Percentiles rank a stretch among this genome's conserved stretches.
phyloP scores from a whole-genome alignment of 2,888 invertebrate species.

The Ichneumon xanthorius region DNA sequence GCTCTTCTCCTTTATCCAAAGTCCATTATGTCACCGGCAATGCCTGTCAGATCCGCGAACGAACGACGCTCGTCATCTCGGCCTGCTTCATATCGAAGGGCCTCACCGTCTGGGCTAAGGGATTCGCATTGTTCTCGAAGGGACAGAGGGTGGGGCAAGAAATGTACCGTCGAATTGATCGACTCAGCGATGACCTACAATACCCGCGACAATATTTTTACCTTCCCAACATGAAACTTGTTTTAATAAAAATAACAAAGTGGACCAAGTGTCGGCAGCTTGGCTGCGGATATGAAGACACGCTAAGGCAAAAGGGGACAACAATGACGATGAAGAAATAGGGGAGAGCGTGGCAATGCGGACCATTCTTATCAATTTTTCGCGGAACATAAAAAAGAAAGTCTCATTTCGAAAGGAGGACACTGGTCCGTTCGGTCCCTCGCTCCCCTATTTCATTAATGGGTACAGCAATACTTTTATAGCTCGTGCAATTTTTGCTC shows the following conservation, averaged over 20 bases:
- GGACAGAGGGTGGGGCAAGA: not conserved
- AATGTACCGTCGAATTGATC: not conserved
- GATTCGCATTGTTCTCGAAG: slow-evolving; percentile 21
- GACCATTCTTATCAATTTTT: not conserved
- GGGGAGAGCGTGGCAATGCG: not conserved
- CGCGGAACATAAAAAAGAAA: not conserved
- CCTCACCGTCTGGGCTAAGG: not conserved
- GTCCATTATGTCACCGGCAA: slow-evolving; percentile 70
- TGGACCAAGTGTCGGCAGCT: not conserved
- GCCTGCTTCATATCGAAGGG: slow-evolving; percentile 71
- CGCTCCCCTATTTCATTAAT: slow-evolving; percentile 48
- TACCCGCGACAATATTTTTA: not conserved
- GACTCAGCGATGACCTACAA: slow-evolving; percentile 6
- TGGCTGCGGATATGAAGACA: slow-evolving; percentile 1
- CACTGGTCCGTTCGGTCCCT: not conserved
- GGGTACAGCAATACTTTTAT: slow-evolving; percentile 20
- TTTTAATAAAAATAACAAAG: slow-evolving; percentile 5
- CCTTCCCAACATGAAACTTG: not conserved
- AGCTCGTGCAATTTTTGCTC: slow-evolving; percentile 40
- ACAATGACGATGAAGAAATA: not conserved
- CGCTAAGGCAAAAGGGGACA: not conserved
- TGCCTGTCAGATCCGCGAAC: slow-evolving; percentile 67
- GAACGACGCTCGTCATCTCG: slow-evolving; percentile 52
- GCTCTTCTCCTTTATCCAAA: slow-evolving; percentile 67
- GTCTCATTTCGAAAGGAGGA: not conserved